Base-by-base conservation (phyloP, 30 jellyfish, hydroid and myxozoan species). In the Clytia hemisphaerica region DNA sequence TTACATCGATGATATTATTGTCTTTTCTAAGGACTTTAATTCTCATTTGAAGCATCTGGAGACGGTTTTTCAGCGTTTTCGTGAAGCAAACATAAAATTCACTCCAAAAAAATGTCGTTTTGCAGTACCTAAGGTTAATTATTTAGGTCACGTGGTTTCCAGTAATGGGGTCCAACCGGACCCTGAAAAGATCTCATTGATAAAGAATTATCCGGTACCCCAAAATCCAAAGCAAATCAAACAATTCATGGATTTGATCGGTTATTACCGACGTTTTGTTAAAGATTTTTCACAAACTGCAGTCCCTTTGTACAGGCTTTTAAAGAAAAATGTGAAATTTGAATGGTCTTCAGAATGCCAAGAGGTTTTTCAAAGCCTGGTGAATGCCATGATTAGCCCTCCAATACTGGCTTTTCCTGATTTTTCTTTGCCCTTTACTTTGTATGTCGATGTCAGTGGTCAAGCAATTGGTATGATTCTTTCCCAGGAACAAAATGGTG, bases 381-480 rank as follows among this genome's bases (percentile, higher is more conserved):
- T 71, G 37, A 33, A 58, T 6, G 48, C 4, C 26, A 45, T 80
- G 26, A n/a, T 24, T 6, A 28, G 21, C 14, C 64, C 92, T 2
- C 83, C 93, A 25, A 34, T 80, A 2, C 92, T 80, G 14, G 53
- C 60, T 3, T 71, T 44, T 75, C 93, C 93, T 14, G 84, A 80
- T 46, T 58, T 19, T 33, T 15, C 37, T 2, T 30, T 19, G 19
- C 86, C 70, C 2, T 79, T 79, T 40, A 28, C 30, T 58, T 33
- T 80, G 75, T 50, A 45, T 15, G 62, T 83, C 15, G 93, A 80
- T 46, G 93, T 92, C n/a, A 19, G 68, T 28, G 45, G 61, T 54
- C 26, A 12, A 19, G 93, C 82, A 12, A 18, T 80, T n/a, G 93
- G 93, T 19, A 84, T 75, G 12, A 76, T 80, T 0, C 91, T 80